Percentiles rank a stretch among this genome's conserved stretches.
Evolutionary conservation across 2,888 invertebrate species (phyloP).

Genomic region (Platycnemis pennipes): DNA sequence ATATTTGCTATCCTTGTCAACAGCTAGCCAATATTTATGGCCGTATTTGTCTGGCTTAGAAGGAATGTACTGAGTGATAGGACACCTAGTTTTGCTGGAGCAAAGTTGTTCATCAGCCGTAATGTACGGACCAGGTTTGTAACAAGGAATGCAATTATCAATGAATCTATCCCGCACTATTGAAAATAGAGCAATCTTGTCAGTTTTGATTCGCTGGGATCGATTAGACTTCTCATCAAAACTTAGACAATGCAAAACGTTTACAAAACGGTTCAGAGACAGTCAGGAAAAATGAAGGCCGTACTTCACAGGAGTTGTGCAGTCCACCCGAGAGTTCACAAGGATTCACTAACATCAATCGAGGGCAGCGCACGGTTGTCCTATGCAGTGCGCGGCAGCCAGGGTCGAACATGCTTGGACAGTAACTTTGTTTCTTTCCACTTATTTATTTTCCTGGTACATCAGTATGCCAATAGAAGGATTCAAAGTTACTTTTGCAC

Average conservation of each 20-base stretch:
- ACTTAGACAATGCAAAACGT: background rate
- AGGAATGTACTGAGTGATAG: constrained; percentile 13
- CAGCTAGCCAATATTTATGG: background rate
- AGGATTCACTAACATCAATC: no score
- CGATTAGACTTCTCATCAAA: constrained; percentile 20
- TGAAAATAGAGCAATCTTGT: constrained; percentile 7
- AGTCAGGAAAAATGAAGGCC: background rate
- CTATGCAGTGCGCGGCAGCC: no score
- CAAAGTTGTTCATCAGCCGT: background rate
- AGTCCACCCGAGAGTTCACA: no score
- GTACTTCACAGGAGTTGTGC: no score
- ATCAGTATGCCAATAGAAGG: no score
- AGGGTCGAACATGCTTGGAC: no score
- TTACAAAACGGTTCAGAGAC: background rate
- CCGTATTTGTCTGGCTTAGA: background rate
- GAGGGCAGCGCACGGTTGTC: no score
- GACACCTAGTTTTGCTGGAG: background rate
- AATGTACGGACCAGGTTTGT: constrained; percentile 5
- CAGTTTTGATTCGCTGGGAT: background rate
- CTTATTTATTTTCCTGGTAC: no score
- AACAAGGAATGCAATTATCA: constrained; percentile 5
- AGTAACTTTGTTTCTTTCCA: no score
- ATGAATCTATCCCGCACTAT: constrained; percentile 2
- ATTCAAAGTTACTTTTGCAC: no score
- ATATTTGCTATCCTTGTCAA: constrained; percentile 22